These are phyloP conservation scores for Fratercula arctica DNA, from an alignment of 2,797 vertebrate species.

Conservation along the genomic window DNA sequence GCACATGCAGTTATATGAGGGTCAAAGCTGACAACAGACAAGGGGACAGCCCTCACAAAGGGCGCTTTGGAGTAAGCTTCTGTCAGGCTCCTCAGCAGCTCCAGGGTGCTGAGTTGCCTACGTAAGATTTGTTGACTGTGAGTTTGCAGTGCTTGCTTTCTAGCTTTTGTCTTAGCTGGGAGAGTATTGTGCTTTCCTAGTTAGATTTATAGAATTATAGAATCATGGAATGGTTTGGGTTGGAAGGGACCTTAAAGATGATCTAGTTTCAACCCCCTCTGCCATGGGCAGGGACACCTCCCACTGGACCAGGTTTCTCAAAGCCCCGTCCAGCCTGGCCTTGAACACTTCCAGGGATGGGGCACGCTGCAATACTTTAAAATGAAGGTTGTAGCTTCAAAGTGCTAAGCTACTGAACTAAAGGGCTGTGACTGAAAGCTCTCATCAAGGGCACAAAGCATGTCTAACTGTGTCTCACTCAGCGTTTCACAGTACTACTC, in stretches of 20 bases:
- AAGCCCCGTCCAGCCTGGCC: neutral
- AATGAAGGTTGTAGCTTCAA: neutral
- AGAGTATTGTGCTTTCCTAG: neutral
- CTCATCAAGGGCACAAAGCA: neutral
- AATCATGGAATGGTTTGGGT: neutral
- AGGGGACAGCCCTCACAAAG: neutral
- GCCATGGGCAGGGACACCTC: neutral
- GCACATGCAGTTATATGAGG: neutral
- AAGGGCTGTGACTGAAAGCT: neutral
- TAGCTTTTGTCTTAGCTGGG: neutral
- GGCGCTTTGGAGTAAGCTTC: neutral
- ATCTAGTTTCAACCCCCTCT: neutral
- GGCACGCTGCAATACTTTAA: neutral
- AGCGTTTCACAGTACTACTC: neutral
- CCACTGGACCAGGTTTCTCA: neutral
- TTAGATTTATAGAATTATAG: neutral
- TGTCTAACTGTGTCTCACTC: neutral
- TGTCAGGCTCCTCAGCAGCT: neutral
- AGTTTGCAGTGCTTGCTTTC: neutral
- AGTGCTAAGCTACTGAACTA: neutral
- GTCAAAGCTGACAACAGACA: neutral
- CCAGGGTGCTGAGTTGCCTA: neutral
- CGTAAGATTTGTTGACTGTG: neutral
- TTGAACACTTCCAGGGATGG: neutral
- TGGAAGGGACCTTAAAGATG: neutral